phyloP scores from a whole-genome alignment of 2,797 vertebrate genomes.

The Arnoldichthys spilopterus region DNA sequence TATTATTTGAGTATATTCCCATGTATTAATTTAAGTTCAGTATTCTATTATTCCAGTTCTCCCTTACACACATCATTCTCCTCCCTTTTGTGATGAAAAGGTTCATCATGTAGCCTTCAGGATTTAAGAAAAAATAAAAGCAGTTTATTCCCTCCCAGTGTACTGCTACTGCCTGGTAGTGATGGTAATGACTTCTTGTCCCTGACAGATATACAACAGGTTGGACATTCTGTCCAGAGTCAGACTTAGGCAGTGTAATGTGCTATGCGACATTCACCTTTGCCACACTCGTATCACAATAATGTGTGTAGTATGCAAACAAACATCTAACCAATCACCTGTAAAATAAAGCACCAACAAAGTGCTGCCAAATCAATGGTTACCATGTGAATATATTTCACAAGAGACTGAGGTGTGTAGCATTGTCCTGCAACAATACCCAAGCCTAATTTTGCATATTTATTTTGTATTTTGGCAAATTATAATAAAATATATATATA shows the following conservation, averaged over 20 bases:
- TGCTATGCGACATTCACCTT: background rate
- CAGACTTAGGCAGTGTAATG: background rate
- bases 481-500: too few species aligned
- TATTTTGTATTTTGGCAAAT: too few species aligned
- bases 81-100: background rate
- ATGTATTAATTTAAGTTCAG: too few species aligned
- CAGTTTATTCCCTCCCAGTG: background rate
- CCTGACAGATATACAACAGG: conserved; percentile 3
- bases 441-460: too few species aligned
- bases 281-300: background rate
- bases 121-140: conserved; percentile 10
- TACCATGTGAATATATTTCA: too few species aligned
- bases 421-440: too few species aligned
- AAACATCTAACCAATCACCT: background rate
- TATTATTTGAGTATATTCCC: too few species aligned
- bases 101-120: conserved; percentile 8
- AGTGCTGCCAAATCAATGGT: too few species aligned
- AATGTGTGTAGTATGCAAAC: background rate
- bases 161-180: background rate
- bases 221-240: background rate
- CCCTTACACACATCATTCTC: background rate
- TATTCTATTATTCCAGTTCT: too few species aligned
- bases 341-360: background rate
- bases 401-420: too few species aligned
- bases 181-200: conserved; percentile 1